phyloP scores from a whole-genome alignment of 2,888 invertebrate genomes.

The Cacoxenus indagator region DNA sequence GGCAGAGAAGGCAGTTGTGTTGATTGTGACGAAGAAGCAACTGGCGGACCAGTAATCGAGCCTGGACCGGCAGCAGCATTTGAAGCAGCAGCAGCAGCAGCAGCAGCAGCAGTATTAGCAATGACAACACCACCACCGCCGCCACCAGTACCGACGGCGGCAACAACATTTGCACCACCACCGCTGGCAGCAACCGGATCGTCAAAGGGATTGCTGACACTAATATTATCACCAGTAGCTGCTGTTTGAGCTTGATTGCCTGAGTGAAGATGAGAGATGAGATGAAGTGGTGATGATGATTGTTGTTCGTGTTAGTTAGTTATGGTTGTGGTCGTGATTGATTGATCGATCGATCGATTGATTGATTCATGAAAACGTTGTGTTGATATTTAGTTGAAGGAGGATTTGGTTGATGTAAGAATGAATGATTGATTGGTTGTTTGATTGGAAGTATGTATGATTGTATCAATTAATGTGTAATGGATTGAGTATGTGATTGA shows the following conservation, averaged over 20 bases:
- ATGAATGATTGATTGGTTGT: constrained; percentile 41
- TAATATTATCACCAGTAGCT: constrained; percentile 80
- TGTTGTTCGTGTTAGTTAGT: constrained; percentile 23
- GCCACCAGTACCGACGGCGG: constrained; percentile 30
- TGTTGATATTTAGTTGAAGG: constrained; percentile 25
- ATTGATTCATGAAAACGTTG: too few relatives aligned
- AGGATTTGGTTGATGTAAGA: constrained; percentile 29
- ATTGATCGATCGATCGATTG: constrained; percentile 20
- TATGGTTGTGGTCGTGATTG: constrained; percentile 29
- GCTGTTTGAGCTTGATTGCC: constrained; percentile 64
- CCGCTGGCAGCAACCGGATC: constrained; percentile 73
- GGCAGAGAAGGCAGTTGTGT: constrained; percentile 42
- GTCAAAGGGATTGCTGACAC: constrained; percentile 89
- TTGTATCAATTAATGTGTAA: constrained; percentile 49
- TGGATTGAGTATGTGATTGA: constrained; percentile 3
- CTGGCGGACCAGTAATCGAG: constrained; percentile 43
- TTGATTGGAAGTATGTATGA: constrained; percentile 39
- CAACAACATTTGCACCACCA: constrained; percentile 26
- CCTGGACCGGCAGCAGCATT: constrained; percentile 42
- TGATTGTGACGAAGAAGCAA: constrained; percentile 35
- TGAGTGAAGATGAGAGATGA: too few relatives aligned
- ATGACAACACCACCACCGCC: constrained; percentile 25
- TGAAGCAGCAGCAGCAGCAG: constrained; percentile 49
- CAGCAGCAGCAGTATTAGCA: constrained; percentile 38
- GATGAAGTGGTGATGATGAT: constrained; percentile 18